Percentiles rank a stretch among this genome's conserved stretches.
These are phyloP conservation scores for Mus spicilegus DNA, from an alignment of 2,113 vertebrate genomes.

Conservation along the genomic window DNA sequence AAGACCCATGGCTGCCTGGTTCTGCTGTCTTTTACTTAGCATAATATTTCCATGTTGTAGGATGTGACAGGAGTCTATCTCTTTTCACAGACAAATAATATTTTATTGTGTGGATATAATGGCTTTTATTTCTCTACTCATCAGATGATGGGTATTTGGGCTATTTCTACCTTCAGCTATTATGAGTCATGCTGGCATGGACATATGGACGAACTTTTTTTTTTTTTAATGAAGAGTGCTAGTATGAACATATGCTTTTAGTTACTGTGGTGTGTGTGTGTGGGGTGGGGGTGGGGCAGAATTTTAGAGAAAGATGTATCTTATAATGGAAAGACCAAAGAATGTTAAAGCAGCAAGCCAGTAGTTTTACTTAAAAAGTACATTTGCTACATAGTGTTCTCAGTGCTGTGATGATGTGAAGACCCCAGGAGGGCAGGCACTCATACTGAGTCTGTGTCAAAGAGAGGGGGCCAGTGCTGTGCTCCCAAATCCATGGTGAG, in stretches of 20 bases:
- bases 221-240: background rate
- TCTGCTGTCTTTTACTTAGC: background rate
- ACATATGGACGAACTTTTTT: background rate
- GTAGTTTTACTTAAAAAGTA: slow-evolving; percentile 30
- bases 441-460: slow-evolving; percentile 24
- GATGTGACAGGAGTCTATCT: background rate
- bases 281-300: background rate
- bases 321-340: background rate
- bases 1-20: background rate
- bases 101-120: background rate
- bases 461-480: background rate
- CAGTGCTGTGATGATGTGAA: background rate
- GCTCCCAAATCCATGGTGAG: background rate
- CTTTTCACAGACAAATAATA: slow-evolving; percentile 6
- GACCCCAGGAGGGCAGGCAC: background rate
- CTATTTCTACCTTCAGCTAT: background rate
- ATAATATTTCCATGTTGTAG: background rate
- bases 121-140: slow-evolving; percentile 39
- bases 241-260: background rate
- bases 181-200: background rate
- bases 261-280: background rate
- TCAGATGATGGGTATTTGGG: background rate
- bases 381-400: background rate
- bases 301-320: slow-evolving; percentile 20
- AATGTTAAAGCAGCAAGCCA: background rate